A percentile compares a stretch with the other conserved stretches of the same genome.
phyloP scores from a whole-genome alignment of 1,140 invertebrate species.

The Maconellicoccus hirsutus region DNA sequence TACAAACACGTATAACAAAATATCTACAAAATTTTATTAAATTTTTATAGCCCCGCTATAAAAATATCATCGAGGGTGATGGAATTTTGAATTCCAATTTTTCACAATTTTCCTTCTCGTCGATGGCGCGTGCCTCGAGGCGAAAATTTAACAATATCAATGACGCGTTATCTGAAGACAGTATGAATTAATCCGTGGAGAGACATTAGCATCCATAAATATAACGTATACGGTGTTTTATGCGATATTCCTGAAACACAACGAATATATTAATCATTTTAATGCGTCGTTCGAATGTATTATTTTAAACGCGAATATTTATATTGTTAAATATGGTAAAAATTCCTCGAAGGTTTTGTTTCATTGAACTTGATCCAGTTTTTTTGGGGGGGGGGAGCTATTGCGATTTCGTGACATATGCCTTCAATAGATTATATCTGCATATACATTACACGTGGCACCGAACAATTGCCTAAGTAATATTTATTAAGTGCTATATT shows the following conservation, averaged over 20 bases:
- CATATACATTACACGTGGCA: too few relatives aligned
- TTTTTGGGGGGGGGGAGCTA: too few relatives aligned
- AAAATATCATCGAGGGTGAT: background rate
- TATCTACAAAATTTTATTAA: background rate
- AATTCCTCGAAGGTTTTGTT: too few relatives aligned
- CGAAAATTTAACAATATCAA: background rate
- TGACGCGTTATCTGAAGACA: slow-evolving; percentile 3
- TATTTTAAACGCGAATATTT: too few relatives aligned
- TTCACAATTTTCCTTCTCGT: too few relatives aligned
- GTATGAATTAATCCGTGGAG: background rate
- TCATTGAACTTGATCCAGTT: too few relatives aligned
- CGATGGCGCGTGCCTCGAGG: background rate
- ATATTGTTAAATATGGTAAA: too few relatives aligned
- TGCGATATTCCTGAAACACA: slow-evolving; percentile 1
- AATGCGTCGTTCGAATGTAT: background rate
- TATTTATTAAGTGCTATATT: too few relatives aligned
- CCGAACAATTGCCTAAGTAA: too few relatives aligned
- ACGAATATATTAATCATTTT: background rate
- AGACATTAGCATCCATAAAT: background rate
- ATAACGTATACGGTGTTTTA: background rate
- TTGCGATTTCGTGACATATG: too few relatives aligned
- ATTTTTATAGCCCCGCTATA: background rate
- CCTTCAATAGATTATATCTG: too few relatives aligned
- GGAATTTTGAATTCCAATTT: background rate
- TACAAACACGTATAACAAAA: slow-evolving; percentile 5